phyloP scores from a whole-genome alignment of 2,113 vertebrate genomes.

The human region DNA sequence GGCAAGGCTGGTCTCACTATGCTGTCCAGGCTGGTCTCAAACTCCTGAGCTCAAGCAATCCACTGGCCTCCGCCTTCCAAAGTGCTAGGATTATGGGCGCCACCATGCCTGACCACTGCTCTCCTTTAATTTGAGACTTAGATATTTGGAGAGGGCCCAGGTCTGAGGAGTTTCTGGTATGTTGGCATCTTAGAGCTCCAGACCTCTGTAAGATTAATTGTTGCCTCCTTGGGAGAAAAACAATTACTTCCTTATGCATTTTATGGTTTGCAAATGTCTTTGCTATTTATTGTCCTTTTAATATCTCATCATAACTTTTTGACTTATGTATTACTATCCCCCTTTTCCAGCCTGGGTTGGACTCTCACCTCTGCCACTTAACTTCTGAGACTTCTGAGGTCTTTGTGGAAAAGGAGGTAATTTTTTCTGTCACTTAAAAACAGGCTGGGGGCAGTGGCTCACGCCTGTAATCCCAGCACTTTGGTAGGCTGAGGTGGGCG shows the following conservation, averaged over 20 bases:
- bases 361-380: no score
- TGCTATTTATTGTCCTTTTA: background rate
- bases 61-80: no score
- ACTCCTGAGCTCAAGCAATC: no score
- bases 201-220: background rate
- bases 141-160: background rate
- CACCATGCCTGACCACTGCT: background rate
- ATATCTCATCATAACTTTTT: background rate
- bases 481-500: background rate
- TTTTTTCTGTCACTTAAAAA: background rate
- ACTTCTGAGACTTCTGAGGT: background rate
- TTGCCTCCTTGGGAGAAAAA: background rate
- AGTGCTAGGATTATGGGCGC: background rate
- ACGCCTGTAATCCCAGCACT: background rate
- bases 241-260: background rate
- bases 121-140: background rate
- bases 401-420: background rate
- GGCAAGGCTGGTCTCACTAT: no score
- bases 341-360: background rate
- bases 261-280: background rate
- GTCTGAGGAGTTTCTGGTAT: background rate
- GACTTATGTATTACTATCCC: background rate
- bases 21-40: no score
- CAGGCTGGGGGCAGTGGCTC: background rate
- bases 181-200: background rate